Percentiles rank a stretch among this genome's conserved stretches.
Conservation (phyloP, 2,113 vertebrate genomes). For the Phaethon lepturus region DNA sequence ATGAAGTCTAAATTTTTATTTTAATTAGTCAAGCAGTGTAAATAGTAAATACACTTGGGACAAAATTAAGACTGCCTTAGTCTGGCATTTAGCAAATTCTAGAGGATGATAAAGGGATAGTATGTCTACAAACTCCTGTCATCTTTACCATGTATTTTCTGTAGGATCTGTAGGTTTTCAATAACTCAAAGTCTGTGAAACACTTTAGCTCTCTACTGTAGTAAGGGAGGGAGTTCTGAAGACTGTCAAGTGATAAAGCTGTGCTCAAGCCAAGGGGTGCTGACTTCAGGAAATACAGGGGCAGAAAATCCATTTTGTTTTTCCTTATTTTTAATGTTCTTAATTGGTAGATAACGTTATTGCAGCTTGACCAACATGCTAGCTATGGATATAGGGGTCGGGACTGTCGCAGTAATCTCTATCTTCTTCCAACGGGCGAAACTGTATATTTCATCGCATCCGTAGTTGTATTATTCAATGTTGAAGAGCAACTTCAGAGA, state of each 20-base stretch:
- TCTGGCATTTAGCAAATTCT: not conserved
- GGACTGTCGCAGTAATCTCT: slow-evolving; percentile 96
- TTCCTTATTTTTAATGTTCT: not conserved
- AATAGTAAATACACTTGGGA: slow-evolving; percentile 6
- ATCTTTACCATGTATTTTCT: not conserved
- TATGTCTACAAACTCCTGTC: not conserved
- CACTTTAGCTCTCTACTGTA: not conserved
- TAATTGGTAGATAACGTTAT: not conserved
- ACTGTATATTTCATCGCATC: slow-evolving; percentile 98
- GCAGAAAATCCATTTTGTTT: not conserved
- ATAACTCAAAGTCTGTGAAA: not conserved
- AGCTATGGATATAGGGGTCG: slow-evolving; percentile 96
- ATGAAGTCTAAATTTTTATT: slow-evolving; percentile 16
- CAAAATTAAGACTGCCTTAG: not conserved
- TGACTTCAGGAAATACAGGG: not conserved
- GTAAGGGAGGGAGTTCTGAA: not conserved
- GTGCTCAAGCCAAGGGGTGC: not conserved
- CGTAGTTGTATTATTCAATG: slow-evolving; percentile 94
- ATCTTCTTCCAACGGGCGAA: slow-evolving; percentile 96
- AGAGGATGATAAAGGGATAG: not conserved
- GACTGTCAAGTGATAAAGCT: not conserved
- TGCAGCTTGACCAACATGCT: slow-evolving; percentile 75
- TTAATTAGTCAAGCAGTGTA: slow-evolving; percentile 12
- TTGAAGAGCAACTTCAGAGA: slow-evolving; percentile 93
- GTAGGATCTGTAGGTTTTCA: not conserved